Percentiles rank a stretch among this genome's conserved stretches.
phyloP scores from a whole-genome alignment of 1,140 invertebrate species.

The Acromyrmex charruanus region DNA sequence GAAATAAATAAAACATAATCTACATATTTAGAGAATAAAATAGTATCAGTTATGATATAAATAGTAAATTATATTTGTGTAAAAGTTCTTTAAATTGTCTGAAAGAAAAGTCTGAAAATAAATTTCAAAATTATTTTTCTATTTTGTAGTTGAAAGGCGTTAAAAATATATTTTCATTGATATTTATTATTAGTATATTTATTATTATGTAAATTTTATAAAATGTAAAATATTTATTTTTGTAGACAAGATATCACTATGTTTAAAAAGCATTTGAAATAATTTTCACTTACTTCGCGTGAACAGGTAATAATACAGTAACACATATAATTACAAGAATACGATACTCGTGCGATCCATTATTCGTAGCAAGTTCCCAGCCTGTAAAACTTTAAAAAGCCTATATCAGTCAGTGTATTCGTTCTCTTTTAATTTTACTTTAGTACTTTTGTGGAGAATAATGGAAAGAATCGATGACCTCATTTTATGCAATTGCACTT shows the following conservation, averaged over 20 bases:
- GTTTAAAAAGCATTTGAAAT: neutral
- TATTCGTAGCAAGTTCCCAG: neutral
- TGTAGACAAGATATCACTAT: neutral
- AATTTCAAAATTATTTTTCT: neutral
- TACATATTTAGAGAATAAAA: neutral
- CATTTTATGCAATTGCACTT: neutral
- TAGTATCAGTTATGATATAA: neutral
- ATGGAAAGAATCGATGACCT: constrained; percentile 30
- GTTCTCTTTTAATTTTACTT: constrained; percentile 3
- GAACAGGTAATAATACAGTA: neutral
- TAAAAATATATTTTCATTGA: neutral
- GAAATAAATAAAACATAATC: neutral
- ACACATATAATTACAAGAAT: neutral
- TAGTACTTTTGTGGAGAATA: neutral
- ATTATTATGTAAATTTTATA: neutral
- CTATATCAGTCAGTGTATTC: neutral
- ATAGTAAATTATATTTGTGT: neutral
- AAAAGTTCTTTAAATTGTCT: neutral
- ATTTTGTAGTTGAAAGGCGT: neutral
- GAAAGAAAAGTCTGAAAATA: neutral
- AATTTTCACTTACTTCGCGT: neutral
- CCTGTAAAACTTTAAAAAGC: constrained; percentile 11
- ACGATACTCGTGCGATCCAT: neutral
- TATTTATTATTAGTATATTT: neutral
- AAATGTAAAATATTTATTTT: neutral